These are phyloP conservation scores for Mastacembelus armatus DNA, from an alignment of 2,797 vertebrate species.

Conservation along the genomic window DNA sequence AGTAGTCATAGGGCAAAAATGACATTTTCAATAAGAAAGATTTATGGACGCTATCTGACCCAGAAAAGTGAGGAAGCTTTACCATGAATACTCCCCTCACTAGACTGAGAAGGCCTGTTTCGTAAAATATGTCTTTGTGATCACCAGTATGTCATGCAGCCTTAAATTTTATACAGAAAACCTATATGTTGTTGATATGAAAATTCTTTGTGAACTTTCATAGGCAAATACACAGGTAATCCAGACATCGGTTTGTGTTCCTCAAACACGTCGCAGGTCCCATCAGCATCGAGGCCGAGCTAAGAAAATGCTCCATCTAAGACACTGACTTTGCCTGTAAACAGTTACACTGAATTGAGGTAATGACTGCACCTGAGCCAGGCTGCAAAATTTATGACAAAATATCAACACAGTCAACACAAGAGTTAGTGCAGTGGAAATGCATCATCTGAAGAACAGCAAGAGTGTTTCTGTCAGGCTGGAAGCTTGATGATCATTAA, in stretches of 20 bases:
- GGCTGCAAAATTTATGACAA: conserved; percentile 32
- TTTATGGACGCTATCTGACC: conserved; percentile 67
- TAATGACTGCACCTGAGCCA: conserved; percentile 19
- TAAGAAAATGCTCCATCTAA: conserved; percentile 16
- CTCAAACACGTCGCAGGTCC: conserved; percentile 12
- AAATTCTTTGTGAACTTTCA: conserved; percentile 39
- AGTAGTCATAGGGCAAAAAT: conserved; percentile 19
- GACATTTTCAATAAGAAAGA: conserved; percentile 74
- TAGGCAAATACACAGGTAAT: conserved; percentile 6
- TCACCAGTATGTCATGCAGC: conserved; percentile 23
- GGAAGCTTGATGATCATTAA: conserved; percentile 7
- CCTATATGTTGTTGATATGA: conserved; percentile 36
- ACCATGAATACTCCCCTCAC: conserved; percentile 30
- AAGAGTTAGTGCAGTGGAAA: conserved; percentile 26
- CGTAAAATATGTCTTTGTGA: conserved; percentile 53
- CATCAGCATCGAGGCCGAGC: conserved; percentile 17
- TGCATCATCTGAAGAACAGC: conserved; percentile 26
- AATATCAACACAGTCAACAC: conserved; percentile 27
- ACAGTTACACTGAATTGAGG: neutral
- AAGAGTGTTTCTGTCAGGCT: conserved; percentile 28
- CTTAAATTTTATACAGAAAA: conserved; percentile 34
- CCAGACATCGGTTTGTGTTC: conserved; percentile 3
- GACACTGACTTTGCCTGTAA: conserved; percentile 14
- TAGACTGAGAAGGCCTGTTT: conserved; percentile 32
- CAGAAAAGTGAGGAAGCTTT: conserved; percentile 55